These are phyloP conservation scores for Lepeophtheirus salmonis DNA, from an alignment of 1,140 invertebrate species.

Conservation along the genomic window DNA sequence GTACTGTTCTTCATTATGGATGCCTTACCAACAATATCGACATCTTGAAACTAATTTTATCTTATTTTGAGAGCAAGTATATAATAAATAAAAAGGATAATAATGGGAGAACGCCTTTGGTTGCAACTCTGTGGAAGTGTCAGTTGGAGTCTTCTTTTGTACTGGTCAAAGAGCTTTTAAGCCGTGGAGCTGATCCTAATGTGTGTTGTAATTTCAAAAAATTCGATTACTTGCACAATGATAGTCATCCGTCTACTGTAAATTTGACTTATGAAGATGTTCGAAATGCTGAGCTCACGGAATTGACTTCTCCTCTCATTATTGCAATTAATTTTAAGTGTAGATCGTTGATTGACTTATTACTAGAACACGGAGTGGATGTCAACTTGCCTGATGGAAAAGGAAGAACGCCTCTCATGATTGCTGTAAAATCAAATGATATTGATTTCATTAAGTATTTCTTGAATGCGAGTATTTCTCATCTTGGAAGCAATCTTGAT, in stretches of 20 bases:
- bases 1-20: slow-evolving; percentile 30
- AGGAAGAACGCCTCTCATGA: slow-evolving; percentile 34
- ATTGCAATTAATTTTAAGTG: slow-evolving; percentile 27
- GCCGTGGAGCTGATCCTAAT: not conserved
- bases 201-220: slow-evolving; percentile 16
- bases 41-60: slow-evolving; percentile 16
- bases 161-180: not conserved
- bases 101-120: not conserved
- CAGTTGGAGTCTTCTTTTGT: not conserved
- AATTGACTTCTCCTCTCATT: slow-evolving; percentile 26
- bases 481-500: not conserved
- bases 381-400: slow-evolving; percentile 30
- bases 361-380: slow-evolving; percentile 28
- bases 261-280: slow-evolving; percentile 12
- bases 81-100: not conserved
- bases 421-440: slow-evolving; percentile 33
- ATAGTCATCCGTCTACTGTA: not conserved
- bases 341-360: slow-evolving; percentile 26
- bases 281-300: not conserved
- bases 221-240: slow-evolving; percentile 16
- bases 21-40: slow-evolving; percentile 27
- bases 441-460: slow-evolving; percentile 25
- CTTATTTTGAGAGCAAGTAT: not conserved
- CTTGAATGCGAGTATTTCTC: not conserved
- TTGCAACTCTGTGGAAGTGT: not conserved